phyloP scores from a whole-genome alignment of 2,113 vertebrate genomes.

The Gobio gobio region DNA sequence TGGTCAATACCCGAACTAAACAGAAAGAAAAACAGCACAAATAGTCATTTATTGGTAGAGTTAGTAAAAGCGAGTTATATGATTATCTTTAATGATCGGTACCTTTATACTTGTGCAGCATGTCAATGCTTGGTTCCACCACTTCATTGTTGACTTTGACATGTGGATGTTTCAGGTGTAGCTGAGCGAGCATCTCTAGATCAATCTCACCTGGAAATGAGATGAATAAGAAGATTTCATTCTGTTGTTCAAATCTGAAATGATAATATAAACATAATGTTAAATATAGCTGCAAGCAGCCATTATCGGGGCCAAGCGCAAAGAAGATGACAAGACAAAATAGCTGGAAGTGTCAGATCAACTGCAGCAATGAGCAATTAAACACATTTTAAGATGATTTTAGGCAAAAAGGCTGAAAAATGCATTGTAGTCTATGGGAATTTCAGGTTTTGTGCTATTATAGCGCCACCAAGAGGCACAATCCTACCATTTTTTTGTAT shows the following conservation, averaged over 20 bases:
- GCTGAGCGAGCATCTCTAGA: constrained; percentile 80
- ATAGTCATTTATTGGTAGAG: background rate
- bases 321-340: no score
- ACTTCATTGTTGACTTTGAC: constrained; percentile 79
- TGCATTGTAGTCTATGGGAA: no score
- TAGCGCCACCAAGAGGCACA: no score
- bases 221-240: background rate
- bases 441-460: no score
- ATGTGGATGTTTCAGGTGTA: constrained; percentile 75
- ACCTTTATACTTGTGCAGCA: constrained; percentile 82
- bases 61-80: background rate
- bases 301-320: no score
- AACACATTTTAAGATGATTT: no score
- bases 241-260: constrained; percentile 20
- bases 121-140: constrained; percentile 82
- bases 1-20: constrained; percentile 81
- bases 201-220: constrained; percentile 79
- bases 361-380: no score
- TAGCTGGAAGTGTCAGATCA: no score
- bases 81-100: background rate
- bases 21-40: background rate
- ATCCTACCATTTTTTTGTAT: no score
- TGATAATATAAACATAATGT: background rate
- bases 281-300: no score
- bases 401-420: no score